phyloP scores from a whole-genome alignment of 2,888 invertebrate species.

The Pilophorus perplexus region DNA sequence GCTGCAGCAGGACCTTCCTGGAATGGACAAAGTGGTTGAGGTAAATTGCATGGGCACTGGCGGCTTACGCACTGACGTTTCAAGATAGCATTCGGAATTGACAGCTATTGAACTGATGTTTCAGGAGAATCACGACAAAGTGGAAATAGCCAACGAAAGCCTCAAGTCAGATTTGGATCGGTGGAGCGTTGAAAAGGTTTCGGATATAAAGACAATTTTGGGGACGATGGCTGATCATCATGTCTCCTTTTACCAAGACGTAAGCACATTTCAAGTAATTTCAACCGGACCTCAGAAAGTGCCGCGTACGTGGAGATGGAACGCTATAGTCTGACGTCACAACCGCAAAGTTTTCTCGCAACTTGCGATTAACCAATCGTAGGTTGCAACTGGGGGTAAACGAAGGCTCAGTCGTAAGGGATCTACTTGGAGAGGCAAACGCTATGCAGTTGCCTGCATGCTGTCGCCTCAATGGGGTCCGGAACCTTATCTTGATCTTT shows the following conservation, averaged over 20 bases:
- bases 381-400: no score
- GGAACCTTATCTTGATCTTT: no score
- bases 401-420: no score
- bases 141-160: constrained; percentile 68
- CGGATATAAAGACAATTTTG: constrained; percentile 63
- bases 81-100: not conserved
- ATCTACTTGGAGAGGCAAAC: no score
- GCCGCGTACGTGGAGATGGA: no score
- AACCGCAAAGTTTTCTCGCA: no score
- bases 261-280: constrained; percentile 20
- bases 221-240: constrained; percentile 64
- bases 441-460: no score
- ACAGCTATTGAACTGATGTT: not conserved
- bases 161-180: constrained; percentile 65
- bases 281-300: not conserved
- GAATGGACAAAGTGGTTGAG: constrained; percentile 50
- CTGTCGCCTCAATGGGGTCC: no score
- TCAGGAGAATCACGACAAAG: constrained; percentile 59
- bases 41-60: constrained; percentile 48
- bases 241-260: constrained; percentile 63
- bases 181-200: constrained; percentile 65
- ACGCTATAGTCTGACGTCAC: no score
- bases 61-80: not conserved
- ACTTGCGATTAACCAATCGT: no score
- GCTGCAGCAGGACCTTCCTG: constrained; percentile 50